phyloP scores from a whole-genome alignment of 2,797 vertebrate genomes.

The Phoeniculus purpureus region DNA sequence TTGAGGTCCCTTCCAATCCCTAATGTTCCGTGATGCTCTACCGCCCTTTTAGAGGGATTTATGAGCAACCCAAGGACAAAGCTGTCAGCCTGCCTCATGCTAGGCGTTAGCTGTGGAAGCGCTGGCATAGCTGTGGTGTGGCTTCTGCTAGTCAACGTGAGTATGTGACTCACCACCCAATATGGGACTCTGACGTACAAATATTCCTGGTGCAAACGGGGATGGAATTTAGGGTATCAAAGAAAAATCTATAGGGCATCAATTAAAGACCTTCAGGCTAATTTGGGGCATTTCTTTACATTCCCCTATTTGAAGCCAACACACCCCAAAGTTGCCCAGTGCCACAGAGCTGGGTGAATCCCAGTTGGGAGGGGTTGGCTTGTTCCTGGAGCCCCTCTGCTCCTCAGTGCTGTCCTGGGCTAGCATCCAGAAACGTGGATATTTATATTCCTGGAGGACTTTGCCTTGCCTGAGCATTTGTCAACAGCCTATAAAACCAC shows the following conservation, averaged over 20 bases:
- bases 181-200: not conserved
- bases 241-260: not conserved
- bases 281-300: accelerated
- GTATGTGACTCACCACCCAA: not conserved
- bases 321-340: not conserved
- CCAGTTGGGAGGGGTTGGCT: not conserved
- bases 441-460: not conserved
- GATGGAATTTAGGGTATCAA: not conserved
- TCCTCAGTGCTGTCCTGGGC: not conserved
- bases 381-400: not conserved
- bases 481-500: not conserved
- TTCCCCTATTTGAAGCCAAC: not conserved
- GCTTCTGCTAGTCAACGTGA: not conserved
- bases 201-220: not conserved
- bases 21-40: not conserved
- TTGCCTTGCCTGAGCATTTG: not conserved
- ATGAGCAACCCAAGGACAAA: not conserved
- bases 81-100: not conserved
- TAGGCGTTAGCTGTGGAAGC: not conserved
- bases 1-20: too few relatives aligned
- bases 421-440: accelerated
- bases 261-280: accelerated
- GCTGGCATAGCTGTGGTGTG: accelerated
- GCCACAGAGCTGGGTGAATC: not conserved
- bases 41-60: conserved; percentile 17